Conservation (phyloP, 2,113 vertebrate genomes). For the Sisor rabdophorus region DNA sequence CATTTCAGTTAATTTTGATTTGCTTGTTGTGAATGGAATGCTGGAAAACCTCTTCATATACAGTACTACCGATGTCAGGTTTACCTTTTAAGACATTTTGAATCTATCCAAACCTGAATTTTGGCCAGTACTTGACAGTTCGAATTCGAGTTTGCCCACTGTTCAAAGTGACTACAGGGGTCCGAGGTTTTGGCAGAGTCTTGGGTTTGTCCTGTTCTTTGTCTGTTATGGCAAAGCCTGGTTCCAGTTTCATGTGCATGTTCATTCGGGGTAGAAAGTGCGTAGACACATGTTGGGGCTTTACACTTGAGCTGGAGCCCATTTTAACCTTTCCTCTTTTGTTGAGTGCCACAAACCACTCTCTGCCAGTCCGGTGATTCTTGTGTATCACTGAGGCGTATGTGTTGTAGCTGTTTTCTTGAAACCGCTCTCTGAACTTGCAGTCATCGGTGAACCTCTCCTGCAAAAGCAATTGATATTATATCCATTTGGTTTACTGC, state of each 20-base stretch:
- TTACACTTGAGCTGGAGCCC: conserved; percentile 87
- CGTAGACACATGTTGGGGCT: conserved; percentile 90
- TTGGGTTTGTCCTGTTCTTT: conserved; percentile 62
- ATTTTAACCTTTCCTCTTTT: conserved; percentile 94
- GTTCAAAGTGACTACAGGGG: conserved; percentile 51
- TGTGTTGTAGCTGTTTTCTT: conserved; percentile 98
- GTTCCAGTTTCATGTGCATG: conserved; percentile 64
- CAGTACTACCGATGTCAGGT: conserved; percentile 8
- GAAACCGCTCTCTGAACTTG: conserved; percentile 92
- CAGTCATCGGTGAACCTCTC: conserved; percentile 86
- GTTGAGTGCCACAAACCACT: conserved; percentile 95
- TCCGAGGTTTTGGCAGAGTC: conserved; percentile 51
- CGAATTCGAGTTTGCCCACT: conserved; percentile 60
- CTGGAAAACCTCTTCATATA: conserved; percentile 29
- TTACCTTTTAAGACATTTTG: neutral
- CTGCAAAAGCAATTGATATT: conserved; percentile 58
- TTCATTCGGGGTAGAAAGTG: conserved; percentile 89
- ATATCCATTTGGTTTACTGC: conserved; percentile 16
- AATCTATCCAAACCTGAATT: conserved; percentile 87
- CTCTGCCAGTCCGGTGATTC: conserved; percentile 77
- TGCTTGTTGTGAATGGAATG: conserved; percentile 54
- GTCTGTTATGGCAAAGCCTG: conserved; percentile 81
- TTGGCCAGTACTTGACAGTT: conserved; percentile 84
- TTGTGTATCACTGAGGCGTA: conserved; percentile 85
- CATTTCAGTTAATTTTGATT: neutral